Percentiles rank a stretch among this genome's conserved stretches.
Evolutionary conservation across 2,113 vertebrate species (phyloP).

Genomic region (Rattus norvegicus): DNA sequence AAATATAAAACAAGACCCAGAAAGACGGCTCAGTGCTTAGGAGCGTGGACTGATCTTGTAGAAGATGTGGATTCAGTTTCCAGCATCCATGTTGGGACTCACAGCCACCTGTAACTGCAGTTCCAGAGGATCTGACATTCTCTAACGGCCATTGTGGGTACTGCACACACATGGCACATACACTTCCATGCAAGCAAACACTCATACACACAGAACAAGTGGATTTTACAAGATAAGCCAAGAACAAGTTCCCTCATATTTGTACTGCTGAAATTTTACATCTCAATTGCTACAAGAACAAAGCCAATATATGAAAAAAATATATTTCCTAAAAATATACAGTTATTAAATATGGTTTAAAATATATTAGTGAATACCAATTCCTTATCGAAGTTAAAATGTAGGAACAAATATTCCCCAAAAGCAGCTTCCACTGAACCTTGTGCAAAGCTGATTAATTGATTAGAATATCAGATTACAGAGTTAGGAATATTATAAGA

Average conservation of each 20-base stretch:
- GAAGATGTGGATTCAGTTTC: not conserved
- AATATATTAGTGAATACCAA: not conserved
- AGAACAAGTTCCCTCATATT: not conserved
- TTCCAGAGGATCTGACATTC: not conserved
- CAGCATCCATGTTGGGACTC: not conserved
- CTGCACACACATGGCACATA: not conserved
- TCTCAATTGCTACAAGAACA: not conserved
- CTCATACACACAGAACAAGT: not conserved
- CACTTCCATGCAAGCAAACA: no score
- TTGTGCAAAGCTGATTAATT: not conserved
- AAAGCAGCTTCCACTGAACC: not conserved
- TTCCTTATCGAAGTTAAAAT: not conserved
- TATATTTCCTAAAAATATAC: not conserved
- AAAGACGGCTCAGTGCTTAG: not conserved
- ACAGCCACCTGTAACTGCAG: not conserved
- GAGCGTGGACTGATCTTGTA: not conserved
- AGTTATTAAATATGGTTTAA: not conserved
- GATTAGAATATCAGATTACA: not conserved
- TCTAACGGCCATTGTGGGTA: not conserved
- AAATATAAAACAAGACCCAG: not conserved
- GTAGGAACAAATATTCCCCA: not conserved
- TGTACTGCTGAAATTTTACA: not conserved
- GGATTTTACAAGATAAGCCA: not conserved
- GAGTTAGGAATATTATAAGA: not conserved
- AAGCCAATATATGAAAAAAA: not conserved